Percentiles rank a stretch among this genome's conserved stretches.
These are phyloP conservation scores for Lerema accius DNA, from an alignment of 1,140 invertebrate genomes.

Conservation along the genomic window DNA sequence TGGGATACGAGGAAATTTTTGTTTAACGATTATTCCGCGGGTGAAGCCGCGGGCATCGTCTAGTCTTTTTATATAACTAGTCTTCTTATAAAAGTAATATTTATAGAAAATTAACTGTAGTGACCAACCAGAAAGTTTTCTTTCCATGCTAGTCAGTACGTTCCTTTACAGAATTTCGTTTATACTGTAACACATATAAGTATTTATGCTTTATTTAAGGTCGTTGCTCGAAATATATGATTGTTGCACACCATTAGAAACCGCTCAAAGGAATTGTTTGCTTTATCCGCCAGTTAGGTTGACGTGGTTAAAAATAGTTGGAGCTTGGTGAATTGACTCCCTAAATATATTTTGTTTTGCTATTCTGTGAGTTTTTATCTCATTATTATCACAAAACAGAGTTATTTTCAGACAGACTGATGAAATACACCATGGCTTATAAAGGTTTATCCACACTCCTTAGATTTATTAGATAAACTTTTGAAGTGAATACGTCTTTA, in stretches of 20 bases:
- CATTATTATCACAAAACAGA: too few species aligned
- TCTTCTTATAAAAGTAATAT: too few species aligned
- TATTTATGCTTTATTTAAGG: slow-evolving; percentile 30
- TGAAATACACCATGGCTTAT: too few species aligned
- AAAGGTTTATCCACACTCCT: too few species aligned
- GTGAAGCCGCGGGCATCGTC: too few species aligned
- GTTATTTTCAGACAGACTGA: too few species aligned
- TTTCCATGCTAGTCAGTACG: not conserved
- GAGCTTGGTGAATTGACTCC: slow-evolving; percentile 13
- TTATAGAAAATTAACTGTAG: too few species aligned
- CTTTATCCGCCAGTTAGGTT: slow-evolving; percentile 22
- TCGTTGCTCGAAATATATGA: slow-evolving; percentile 19
- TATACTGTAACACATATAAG: slow-evolving; percentile 13
- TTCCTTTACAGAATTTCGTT: not conserved
- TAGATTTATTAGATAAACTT: too few species aligned
- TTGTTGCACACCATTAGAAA: slow-evolving; percentile 22
- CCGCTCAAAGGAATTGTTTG: slow-evolving; percentile 26
- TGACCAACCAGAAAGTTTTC: not conserved
- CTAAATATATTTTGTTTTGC: not conserved
- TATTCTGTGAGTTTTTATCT: not conserved
- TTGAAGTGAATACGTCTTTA: too few species aligned
- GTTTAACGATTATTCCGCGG: too few species aligned
- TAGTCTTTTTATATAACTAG: too few species aligned
- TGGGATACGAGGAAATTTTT: too few species aligned
- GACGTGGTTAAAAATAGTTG: slow-evolving; percentile 25